Conservation (phyloP, 1,140 invertebrate genomes). For the Diachasma alloeum region DNA sequence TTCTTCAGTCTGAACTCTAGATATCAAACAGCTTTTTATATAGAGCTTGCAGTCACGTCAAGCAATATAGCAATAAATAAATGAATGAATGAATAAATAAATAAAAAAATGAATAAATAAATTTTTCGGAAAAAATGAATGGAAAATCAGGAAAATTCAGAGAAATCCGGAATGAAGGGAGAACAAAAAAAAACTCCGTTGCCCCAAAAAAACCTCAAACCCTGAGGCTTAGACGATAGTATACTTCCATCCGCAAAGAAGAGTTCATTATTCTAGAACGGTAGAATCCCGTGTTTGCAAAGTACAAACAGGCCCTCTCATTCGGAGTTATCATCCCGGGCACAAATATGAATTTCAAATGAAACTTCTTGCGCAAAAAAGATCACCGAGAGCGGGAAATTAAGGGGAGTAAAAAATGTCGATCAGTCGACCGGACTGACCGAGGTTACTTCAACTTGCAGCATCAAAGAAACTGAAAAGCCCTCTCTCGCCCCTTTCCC, state of each 20-base stretch:
- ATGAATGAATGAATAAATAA: too few relatives aligned
- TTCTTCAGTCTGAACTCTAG: too few relatives aligned
- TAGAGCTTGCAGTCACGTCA: too few relatives aligned
- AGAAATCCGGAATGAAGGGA: neutral
- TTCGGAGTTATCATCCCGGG: neutral
- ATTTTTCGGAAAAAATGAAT: too few relatives aligned
- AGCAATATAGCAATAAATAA: too few relatives aligned
- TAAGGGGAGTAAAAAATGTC: neutral
- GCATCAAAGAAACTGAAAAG: neutral
- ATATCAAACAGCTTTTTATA: too few relatives aligned
- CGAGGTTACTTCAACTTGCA: neutral
- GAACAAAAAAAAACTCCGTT: neutral
- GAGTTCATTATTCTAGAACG: neutral
- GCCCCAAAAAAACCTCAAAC: neutral
- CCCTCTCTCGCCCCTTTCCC: neutral
- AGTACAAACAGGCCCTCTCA: slow-evolving; percentile 5
- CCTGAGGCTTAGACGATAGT: neutral
- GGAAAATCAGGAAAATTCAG: too few relatives aligned
- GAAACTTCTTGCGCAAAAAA: neutral
- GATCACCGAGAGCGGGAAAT: neutral
- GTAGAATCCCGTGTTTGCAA: neutral
- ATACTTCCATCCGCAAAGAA: neutral
- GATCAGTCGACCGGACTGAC: neutral
- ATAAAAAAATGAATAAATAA: too few relatives aligned
- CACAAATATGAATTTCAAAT: slow-evolving; percentile 7